Percentiles rank a stretch among this genome's conserved stretches.
phyloP scores from a whole-genome alignment of 2,113 vertebrate genomes.

The Nothobranchius kuhntae region DNA sequence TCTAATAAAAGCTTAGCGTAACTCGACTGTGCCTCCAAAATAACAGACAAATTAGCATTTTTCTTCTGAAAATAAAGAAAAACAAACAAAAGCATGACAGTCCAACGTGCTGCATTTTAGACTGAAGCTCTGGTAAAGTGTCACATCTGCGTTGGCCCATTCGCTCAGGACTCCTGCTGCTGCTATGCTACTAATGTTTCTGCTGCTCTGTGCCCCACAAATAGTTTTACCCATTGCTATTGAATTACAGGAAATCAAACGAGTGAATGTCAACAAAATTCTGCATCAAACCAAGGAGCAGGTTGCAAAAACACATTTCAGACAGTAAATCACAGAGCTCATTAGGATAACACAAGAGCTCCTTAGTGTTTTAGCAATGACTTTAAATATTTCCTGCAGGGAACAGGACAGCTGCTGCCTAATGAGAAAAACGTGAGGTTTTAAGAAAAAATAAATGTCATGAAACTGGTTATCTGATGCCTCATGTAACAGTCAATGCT shows the following conservation, averaged over 20 bases:
- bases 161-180: conserved; percentile 66
- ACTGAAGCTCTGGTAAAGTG: conserved; percentile 68
- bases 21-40: conserved; percentile 68
- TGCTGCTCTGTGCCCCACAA: conserved; percentile 81
- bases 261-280: conserved; percentile 86
- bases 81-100: conserved; percentile 65
- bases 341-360: conserved; percentile 53
- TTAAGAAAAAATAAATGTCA: conserved; percentile 14
- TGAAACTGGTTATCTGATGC: conserved; percentile 68
- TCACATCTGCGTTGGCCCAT: conserved; percentile 69
- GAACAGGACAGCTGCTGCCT: conserved; percentile 5
- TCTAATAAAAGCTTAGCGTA: background rate
- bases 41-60: conserved; percentile 68
- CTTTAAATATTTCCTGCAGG: background rate
- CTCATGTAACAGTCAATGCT: conserved; percentile 63
- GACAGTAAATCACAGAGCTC: conserved; percentile 70
- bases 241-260: conserved; percentile 96
- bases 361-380: background rate
- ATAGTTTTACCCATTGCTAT: conserved; percentile 95
- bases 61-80: conserved; percentile 17
- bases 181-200: conserved; percentile 82
- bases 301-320: conserved; percentile 79
- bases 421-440: conserved; percentile 16
- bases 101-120: conserved; percentile 62
- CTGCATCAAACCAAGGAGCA: conserved; percentile 81